Evolutionary conservation across 2,888 invertebrate genomes (phyloP).

Genomic region (Eueremaeus valkanovi): DNA sequence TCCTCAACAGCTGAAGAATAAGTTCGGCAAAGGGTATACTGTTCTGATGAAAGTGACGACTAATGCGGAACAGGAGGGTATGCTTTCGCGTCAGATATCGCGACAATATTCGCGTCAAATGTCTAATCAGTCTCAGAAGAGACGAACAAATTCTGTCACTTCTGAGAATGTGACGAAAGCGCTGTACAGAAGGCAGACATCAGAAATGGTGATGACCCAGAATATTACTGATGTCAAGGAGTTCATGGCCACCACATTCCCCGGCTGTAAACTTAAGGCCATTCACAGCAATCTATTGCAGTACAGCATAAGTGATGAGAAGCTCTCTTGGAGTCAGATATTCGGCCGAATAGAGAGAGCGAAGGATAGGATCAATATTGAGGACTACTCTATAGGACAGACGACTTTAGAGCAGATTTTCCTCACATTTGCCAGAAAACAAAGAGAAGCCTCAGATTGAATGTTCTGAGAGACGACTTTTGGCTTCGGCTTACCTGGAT

Average conservation of each 20-base stretch:
- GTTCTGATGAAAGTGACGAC: slow-evolving; percentile 49
- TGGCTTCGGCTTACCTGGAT: no score
- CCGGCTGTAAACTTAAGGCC: slow-evolving; percentile 15
- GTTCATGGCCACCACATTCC: slow-evolving; percentile 20
- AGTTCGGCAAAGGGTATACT: slow-evolving; percentile 65
- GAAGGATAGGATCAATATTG: slow-evolving; percentile 23
- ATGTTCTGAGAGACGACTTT: no score
- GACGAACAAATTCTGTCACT: background rate
- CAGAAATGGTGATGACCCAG: background rate
- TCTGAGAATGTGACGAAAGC: background rate
- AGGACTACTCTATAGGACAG: slow-evolving; percentile 47
- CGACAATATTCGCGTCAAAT: background rate
- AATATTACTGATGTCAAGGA: slow-evolving; percentile 29
- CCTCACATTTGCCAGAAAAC: slow-evolving; percentile 41
- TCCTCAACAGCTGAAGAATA: slow-evolving; percentile 70
- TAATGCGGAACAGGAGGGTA: background rate
- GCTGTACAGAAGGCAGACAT: background rate
- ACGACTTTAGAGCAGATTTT: slow-evolving; percentile 48
- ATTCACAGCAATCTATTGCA: slow-evolving; percentile 38
- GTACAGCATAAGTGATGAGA: slow-evolving; percentile 24
- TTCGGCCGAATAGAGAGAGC: slow-evolving; percentile 33
- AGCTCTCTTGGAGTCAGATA: slow-evolving; percentile 19
- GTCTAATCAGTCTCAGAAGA: background rate
- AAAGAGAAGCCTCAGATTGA: no score
- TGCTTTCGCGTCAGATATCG: background rate